Conservation (phyloP, 2,113 vertebrate genomes). For the Guaruba guarouba region DNA sequence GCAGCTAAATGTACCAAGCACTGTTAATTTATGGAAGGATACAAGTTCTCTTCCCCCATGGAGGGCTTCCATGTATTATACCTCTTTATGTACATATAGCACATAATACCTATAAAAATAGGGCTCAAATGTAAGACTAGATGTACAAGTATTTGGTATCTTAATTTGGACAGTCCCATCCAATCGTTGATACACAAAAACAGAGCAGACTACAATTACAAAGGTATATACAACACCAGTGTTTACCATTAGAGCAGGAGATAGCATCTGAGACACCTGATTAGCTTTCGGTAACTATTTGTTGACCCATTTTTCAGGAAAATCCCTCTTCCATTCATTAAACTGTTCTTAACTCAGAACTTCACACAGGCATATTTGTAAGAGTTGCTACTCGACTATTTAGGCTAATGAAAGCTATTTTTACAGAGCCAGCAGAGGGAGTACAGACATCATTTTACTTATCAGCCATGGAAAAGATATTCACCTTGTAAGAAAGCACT, state of each 20-base stretch:
- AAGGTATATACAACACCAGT: conserved; percentile 56
- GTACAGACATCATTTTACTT: conserved; percentile 60
- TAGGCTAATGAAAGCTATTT: conserved; percentile 8
- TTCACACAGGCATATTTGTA: background rate
- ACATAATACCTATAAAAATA: background rate
- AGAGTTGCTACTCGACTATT: background rate
- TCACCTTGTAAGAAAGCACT: conserved; percentile 10
- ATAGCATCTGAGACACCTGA: conserved; percentile 63
- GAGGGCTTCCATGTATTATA: background rate
- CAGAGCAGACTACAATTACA: conserved; percentile 51
- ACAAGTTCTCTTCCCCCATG: fast-evolving
- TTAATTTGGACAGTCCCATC: background rate
- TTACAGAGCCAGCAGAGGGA: conserved; percentile 64
- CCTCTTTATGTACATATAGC: background rate
- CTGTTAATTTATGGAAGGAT: background rate
- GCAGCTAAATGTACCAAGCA: background rate
- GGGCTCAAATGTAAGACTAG: background rate
- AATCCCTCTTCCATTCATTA: background rate
- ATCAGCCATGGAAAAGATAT: conserved; percentile 48
- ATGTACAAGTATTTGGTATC: background rate
- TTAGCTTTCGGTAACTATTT: conserved; percentile 59
- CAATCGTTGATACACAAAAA: background rate
- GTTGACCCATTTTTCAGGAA: conserved; percentile 58
- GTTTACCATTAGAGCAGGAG: conserved; percentile 42
- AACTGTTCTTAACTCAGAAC: background rate